Evolutionary conservation across 2,113 vertebrate species (phyloP), one percentile per base, ranked within the genome.

Genomic region (Barnardius zonarius): DNA sequence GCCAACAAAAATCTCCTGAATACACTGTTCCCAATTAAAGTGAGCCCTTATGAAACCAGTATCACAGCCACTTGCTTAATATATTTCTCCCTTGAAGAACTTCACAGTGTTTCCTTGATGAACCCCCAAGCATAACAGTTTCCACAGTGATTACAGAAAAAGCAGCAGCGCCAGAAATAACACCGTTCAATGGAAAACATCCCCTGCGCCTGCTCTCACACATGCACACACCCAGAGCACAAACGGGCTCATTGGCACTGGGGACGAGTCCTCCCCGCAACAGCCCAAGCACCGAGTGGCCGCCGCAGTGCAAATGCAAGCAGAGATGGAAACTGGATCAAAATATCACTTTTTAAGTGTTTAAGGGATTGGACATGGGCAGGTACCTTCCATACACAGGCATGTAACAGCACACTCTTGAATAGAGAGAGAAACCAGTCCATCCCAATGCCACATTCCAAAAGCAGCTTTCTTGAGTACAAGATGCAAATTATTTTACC

Each of bases 91-190:
- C 96, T 86, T 35, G 84, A 87, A 96, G 94, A 92, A 96, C 83
- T 93, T 28, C 57, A 7, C 55, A 48, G 52, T 30, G 37, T 90
- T 96, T 96, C 95, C 95, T 90, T 90, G 90, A 86, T 73, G 96
- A 96, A 83, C 88, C n/a, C 88, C 39, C 90, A 96, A 93, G 93
- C 74, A 80, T 44, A 90, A 93, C 94, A 93, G 88, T 96, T 98
- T 96, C 96, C 96, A 97, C 91, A 90, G 96, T 17, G 92, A 97
- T 95, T 84, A 87, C 89, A 88, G 88, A 89, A 78, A 86, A 82
- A 83, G 41, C 94, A 61, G 77, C 48, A 4, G 51, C 39, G 96
- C 97, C 97, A 96, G 95, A 96, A 97, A 96, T 95, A 90, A 89
- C 89, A 44, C 2, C 5, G n/a, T 43, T 69, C 72, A 48, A 94